phyloP scores from a whole-genome alignment of 2,113 vertebrate species.

The Lepus timidus region DNA sequence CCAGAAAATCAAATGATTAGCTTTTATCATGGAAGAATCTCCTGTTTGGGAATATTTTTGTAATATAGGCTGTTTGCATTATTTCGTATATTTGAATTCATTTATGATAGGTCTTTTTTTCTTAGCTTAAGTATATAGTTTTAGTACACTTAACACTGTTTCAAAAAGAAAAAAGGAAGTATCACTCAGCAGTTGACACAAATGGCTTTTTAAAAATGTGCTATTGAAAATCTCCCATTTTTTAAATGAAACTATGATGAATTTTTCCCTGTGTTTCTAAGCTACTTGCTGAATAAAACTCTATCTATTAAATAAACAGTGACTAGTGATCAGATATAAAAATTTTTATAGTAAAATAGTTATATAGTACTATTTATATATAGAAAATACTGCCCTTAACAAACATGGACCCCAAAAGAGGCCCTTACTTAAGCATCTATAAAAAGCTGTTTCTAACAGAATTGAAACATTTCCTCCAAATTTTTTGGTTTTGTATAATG shows the following conservation, averaged over 20 bases:
- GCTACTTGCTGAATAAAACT: constrained; percentile 40
- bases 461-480: constrained; percentile 14
- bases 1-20: not conserved
- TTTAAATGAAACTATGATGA: constrained; percentile 35
- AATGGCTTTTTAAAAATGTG: constrained; percentile 16
- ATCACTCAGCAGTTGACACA: not conserved
- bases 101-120: not conserved
- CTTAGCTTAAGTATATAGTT: not conserved
- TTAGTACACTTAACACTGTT: not conserved
- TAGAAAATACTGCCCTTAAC: not conserved
- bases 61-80: constrained; percentile 27
- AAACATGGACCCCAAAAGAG: not conserved
- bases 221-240: not conserved
- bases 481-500: not conserved
- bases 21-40: constrained; percentile 41
- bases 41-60: not conserved
- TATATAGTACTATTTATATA: not conserved
- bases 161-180: constrained; percentile 49
- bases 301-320: constrained; percentile 32
- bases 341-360: constrained; percentile 23
- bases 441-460: constrained; percentile 28
- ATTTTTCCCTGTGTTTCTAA: constrained; percentile 21
- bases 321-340: constrained; percentile 20
- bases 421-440: not conserved
- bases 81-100: constrained; percentile 44